A percentile compares a stretch with the other conserved stretches of the same genome.
Evolutionary conservation across 2,797 vertebrate species (phyloP).

Genomic region (Darevskia mixta): DNA sequence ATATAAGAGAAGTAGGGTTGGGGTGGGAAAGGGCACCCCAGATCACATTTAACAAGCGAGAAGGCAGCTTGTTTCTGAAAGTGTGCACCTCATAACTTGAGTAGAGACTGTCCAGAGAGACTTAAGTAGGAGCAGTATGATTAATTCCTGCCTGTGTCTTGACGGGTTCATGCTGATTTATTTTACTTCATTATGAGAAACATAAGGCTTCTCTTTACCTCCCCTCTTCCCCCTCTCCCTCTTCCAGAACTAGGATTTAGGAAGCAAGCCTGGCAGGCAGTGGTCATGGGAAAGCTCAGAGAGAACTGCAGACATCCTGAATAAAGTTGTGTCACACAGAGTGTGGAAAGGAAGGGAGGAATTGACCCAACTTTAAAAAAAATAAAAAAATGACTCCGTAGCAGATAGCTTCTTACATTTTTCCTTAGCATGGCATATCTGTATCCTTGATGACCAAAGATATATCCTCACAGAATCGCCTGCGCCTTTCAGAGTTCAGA

Average conservation of each 20-base stretch:
- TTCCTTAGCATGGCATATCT: neutral
- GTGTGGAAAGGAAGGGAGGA: slow-evolving; percentile 29
- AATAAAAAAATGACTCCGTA: neutral
- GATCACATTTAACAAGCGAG: slow-evolving; percentile 39
- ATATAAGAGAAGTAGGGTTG: slow-evolving; percentile 12
- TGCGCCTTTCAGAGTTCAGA: neutral
- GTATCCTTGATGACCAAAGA: slow-evolving; percentile 20
- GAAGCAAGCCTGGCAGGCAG: neutral
- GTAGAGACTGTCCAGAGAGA: slow-evolving; percentile 27
- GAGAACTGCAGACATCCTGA: slow-evolving; percentile 41
- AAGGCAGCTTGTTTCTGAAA: slow-evolving; percentile 46
- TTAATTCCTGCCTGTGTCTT: slow-evolving; percentile 35
- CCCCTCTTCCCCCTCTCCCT: neutral
- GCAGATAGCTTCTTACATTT: neutral
- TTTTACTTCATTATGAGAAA: slow-evolving; percentile 41
- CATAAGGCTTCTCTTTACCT: slow-evolving; percentile 43
- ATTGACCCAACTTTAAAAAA: neutral
- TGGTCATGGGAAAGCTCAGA: slow-evolving; percentile 46
- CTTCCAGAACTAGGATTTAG: neutral
- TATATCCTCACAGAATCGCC: neutral
- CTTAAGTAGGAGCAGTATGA: slow-evolving; percentile 12
- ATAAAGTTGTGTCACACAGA: slow-evolving; percentile 29
- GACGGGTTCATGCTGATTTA: slow-evolving; percentile 48
- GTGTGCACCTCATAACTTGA: slow-evolving; percentile 26
- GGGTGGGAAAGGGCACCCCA: slow-evolving; percentile 34